phyloP scores from a whole-genome alignment of 2,888 invertebrate species.

The Xanthia togata region DNA sequence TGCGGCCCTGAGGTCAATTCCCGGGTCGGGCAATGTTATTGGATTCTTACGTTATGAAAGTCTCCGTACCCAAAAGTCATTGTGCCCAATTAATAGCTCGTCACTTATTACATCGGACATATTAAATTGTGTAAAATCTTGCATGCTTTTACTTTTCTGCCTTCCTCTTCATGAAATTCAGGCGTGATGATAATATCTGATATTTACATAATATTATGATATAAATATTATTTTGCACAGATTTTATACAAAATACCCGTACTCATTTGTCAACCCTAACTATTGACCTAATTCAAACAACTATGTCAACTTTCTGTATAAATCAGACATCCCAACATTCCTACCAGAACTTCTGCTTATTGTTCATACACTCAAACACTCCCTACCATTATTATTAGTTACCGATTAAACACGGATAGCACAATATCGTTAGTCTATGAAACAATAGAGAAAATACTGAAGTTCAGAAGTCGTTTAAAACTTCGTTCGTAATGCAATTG shows the following conservation, averaged over 20 bases:
- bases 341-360: slow-evolving; percentile 48
- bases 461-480: slow-evolving; percentile 60
- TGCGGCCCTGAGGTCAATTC: not conserved
- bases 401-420: slow-evolving; percentile 54
- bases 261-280: not conserved
- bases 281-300: not conserved
- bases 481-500: slow-evolving; percentile 62
- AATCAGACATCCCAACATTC: slow-evolving; percentile 46
- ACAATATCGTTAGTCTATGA: slow-evolving; percentile 52
- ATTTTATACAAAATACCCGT: slow-evolving; percentile 1
- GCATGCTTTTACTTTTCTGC: not conserved
- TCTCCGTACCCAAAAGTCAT: not conserved
- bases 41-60: not conserved
- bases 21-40: not conserved
- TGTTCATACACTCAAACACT: slow-evolving; percentile 28
- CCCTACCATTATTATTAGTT: slow-evolving; percentile 44
- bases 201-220: not conserved
- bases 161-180: not conserved
- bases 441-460: slow-evolving; percentile 64
- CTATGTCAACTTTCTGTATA: slow-evolving; percentile 16
- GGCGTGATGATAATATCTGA: not conserved
- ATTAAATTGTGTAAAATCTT: not conserved
- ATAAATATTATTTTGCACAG: not conserved
- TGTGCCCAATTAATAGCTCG: not conserved
- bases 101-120: not conserved